These are phyloP conservation scores for Mormoops blainvillei DNA, from an alignment of 2,113 vertebrate genomes.

Conservation along the genomic window DNA sequence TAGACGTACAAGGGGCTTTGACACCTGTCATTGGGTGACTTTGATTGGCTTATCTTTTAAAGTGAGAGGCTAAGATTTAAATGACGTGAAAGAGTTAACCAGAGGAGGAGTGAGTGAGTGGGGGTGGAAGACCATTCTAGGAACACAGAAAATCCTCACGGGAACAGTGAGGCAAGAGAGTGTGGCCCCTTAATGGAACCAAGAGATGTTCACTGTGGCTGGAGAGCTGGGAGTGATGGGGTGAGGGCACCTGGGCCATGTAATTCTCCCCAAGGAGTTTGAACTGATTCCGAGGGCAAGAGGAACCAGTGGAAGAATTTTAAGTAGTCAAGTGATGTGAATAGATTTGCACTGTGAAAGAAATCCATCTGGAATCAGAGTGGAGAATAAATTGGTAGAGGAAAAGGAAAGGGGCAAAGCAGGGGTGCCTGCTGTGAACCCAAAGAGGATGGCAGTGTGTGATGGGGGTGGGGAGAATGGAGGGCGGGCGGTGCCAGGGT, in stretches of 20 bases:
- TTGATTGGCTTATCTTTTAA: background rate
- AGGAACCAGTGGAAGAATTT: conserved; percentile 57
- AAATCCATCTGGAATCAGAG: conserved; percentile 63
- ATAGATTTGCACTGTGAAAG: conserved; percentile 72
- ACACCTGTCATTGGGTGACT: background rate
- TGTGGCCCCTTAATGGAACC: background rate
- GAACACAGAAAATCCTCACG: background rate
- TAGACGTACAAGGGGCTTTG: background rate
- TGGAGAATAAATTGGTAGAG: conserved; percentile 24
- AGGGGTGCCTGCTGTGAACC: background rate
- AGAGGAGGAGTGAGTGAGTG: background rate
- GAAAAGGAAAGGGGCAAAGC: background rate
- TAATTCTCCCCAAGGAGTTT: conserved; percentile 26
- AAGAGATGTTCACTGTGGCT: background rate
- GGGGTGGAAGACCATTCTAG: background rate
- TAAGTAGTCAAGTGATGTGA: conserved; percentile 68
- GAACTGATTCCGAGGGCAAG: conserved; percentile 51
- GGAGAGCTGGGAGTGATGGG: background rate
- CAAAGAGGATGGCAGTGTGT: background rate
- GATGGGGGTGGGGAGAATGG: background rate
- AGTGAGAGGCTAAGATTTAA: background rate
- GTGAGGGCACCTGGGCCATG: background rate
- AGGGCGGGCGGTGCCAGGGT: background rate
- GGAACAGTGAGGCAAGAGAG: background rate
- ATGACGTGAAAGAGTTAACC: background rate